A percentile compares a stretch with the other conserved stretches of the same genome.
phyloP scores from a whole-genome alignment of 2,888 invertebrate genomes.

The Maniola hyperantus region DNA sequence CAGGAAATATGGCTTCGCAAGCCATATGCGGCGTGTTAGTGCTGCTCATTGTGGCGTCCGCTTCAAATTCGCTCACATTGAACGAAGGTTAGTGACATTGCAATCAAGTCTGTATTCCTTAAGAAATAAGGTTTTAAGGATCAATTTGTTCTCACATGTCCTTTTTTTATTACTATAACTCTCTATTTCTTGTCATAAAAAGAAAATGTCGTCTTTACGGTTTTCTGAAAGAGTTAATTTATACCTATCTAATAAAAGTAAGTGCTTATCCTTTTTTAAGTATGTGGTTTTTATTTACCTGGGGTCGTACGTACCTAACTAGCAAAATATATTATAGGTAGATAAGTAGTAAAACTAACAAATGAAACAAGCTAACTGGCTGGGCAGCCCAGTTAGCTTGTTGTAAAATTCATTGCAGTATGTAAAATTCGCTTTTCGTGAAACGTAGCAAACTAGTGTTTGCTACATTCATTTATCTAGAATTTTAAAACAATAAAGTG shows the following conservation, averaged over 20 bases:
- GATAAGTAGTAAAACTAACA: no score
- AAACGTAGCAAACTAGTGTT: no score
- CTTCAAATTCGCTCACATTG: slow-evolving; percentile 68
- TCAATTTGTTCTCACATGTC: neutral
- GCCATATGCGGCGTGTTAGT: slow-evolving; percentile 59
- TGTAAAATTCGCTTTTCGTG: no score
- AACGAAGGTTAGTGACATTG: slow-evolving; percentile 69
- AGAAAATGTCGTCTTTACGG: neutral
- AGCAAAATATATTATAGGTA: no score
- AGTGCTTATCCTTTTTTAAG: no score
- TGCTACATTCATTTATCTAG: no score
- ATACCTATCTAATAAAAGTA: neutral
- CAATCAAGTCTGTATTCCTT: neutral
- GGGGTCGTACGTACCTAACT: no score
- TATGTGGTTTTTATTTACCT: no score
- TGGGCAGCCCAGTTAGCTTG: no score
- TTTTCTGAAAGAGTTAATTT: neutral
- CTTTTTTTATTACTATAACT: slow-evolving; percentile 1
- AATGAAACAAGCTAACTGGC: no score
- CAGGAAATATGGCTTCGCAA: slow-evolving; percentile 60
- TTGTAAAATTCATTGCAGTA: no score
- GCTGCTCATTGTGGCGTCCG: slow-evolving; percentile 55
- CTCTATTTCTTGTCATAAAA: slow-evolving; percentile 15
- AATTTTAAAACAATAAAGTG: no score
- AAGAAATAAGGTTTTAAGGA: neutral